Base-by-base conservation (phyloP, 2,888 invertebrate species). In the Boloria euphrosyne region DNA sequence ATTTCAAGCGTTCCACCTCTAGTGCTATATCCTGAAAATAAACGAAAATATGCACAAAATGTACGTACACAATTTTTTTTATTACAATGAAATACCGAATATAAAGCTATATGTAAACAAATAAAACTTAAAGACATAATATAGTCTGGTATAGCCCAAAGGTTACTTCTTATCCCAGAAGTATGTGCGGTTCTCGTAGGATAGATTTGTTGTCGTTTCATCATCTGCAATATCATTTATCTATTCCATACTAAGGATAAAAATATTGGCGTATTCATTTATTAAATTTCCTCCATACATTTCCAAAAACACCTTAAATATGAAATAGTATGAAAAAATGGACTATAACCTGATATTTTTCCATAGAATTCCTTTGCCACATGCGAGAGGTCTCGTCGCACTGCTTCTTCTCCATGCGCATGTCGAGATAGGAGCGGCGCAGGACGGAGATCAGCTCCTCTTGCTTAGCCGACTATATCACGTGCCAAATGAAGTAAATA, bases 1-100 rank as follows among this genome's bases (percentile, higher is more conserved):
- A 74, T 75, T 90, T 92, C 68, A 92, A 68, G 65, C 76, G 82
- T 49, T 92, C 90, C 67, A 90, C 89, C 70, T 91, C 90, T 57
- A 77, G 61, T 0, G 86, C 85, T 6, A 90, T 83, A 38, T 86
- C 86, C 91, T 91, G 84, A 47, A 85, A 86, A 49, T 60, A 62
- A 53, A 50, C 22, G 27, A 17, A 14, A 2, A 31, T n/a, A 31
- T 31, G 1, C 10, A 31, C 10, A 31, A 2, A 31, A 10, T 10
- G 31, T 31, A 31, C 31, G 7, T 10, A 10, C 10, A 10, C 7
- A 10, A 31, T 31, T 31, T 31, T 31, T 31, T 31, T 1, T 31
- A 31, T 31, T 31, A 31, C 27, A 31, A 6, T 31, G 5, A 31
- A 31, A 31, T 6, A 31, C 27, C 27, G 27, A 6, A 27, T 27